These are phyloP conservation scores for Drosophila athabasca DNA, from an alignment of 1,140 invertebrate genomes.

Conservation along the genomic window DNA sequence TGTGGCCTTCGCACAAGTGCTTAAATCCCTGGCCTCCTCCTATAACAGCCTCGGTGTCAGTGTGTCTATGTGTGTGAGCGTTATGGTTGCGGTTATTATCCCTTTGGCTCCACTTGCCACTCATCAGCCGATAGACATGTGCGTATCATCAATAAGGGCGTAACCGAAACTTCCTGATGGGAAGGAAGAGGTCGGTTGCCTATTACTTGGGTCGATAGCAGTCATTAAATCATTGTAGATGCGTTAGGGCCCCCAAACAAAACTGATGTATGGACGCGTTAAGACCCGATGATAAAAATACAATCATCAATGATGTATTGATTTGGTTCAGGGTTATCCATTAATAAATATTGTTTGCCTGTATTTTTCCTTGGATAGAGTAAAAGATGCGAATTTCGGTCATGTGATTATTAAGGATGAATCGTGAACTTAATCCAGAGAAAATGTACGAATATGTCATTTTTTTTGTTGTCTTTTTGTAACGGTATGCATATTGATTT, in stretches of 20 bases:
- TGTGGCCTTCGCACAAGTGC: slow-evolving; percentile 18
- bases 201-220: slow-evolving; percentile 44
- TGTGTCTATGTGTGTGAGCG: slow-evolving; percentile 9
- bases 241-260: slow-evolving; percentile 19
- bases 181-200: slow-evolving; percentile 7
- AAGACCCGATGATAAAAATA: slow-evolving; percentile 8
- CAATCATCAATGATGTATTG: slow-evolving; percentile 19
- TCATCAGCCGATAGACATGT: slow-evolving; percentile 59
- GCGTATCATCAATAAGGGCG: slow-evolving; percentile 60
- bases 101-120: slow-evolving; percentile 67
- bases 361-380: no score
- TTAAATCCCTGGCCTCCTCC: slow-evolving; percentile 41
- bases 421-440: no score
- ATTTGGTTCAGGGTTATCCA: slow-evolving; percentile 35
- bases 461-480: no score
- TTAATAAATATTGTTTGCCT: slow-evolving; percentile 8
- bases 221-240: slow-evolving; percentile 63
- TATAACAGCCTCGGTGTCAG: background rate
- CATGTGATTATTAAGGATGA: no score
- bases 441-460: no score
- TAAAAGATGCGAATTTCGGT: background rate
- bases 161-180: slow-evolving; percentile 11
- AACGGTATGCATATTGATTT: no score
- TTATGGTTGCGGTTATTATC: slow-evolving; percentile 64
- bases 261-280: background rate